Conservation (phyloP, 2,797 vertebrate species). For the Cynopterus sphinx region DNA sequence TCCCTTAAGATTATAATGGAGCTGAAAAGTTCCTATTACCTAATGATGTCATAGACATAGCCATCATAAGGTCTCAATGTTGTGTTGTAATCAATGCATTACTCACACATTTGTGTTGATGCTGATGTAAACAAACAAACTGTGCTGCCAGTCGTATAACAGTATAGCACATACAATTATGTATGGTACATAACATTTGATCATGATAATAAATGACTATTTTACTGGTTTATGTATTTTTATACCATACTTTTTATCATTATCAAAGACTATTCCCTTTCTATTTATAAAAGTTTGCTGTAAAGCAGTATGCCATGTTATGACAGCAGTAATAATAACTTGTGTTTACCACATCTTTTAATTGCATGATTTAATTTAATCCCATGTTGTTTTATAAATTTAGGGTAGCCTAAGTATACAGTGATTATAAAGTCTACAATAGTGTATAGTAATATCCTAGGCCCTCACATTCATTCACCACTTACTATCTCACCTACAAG, state of each 20-base stretch:
- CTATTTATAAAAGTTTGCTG: not conserved
- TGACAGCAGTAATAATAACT: not conserved
- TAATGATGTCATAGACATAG: not conserved
- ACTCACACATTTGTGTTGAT: not conserved
- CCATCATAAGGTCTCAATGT: not conserved
- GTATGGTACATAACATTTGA: too few species aligned
- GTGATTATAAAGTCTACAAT: not conserved
- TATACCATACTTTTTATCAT: too few species aligned
- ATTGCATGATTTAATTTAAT: not conserved
- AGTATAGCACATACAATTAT: not conserved
- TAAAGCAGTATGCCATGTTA: not conserved
- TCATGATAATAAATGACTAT: too few species aligned
- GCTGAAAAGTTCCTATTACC: not conserved
- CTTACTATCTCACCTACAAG: not conserved
- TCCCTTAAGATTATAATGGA: not conserved
- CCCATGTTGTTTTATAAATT: not conserved
- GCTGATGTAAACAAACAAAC: not conserved
- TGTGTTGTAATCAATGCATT: too few species aligned
- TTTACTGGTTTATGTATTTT: too few species aligned
- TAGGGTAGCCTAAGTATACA: not conserved
- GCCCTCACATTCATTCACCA: not conserved
- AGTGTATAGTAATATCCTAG: not conserved
- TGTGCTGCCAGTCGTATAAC: not conserved
- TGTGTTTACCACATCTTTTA: too few species aligned
- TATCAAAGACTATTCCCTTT: too few species aligned